phyloP scores from a whole-genome alignment of 35 echinoderm and acorn worm genomes.

The Ptychodera flava region DNA sequence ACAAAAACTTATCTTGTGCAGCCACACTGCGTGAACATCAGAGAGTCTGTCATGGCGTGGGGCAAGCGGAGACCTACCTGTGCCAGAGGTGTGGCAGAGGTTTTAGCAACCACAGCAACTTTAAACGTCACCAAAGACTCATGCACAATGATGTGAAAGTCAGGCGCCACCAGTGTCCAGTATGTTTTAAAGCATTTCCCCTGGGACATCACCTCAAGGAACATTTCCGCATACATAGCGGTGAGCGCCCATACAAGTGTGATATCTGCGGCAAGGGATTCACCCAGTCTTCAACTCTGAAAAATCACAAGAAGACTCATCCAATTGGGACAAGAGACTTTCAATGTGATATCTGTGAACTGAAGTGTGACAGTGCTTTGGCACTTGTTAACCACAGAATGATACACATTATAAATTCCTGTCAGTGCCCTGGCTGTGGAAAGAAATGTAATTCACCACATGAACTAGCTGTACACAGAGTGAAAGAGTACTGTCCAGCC shows the following conservation, averaged over 20 bases:
- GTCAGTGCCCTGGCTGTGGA: too few relatives aligned
- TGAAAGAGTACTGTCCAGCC: too few relatives aligned
- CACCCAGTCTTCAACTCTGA: not conserved
- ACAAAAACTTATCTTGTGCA: not conserved
- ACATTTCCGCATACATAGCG: slow-evolving; percentile 10
- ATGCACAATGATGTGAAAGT: not conserved
- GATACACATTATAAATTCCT: too few relatives aligned
- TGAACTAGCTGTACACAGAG: too few relatives aligned
- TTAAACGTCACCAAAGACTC: not conserved
- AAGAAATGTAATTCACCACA: too few relatives aligned
- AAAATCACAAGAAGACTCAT: slow-evolving; percentile 8
- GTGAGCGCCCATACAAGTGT: slow-evolving; percentile 11
- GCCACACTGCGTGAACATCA: not conserved
- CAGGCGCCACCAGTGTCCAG: not conserved
- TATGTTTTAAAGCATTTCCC: not conserved
- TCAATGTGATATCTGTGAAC: too few relatives aligned
- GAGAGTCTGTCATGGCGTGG: not conserved
- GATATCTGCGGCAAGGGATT: slow-evolving; percentile 6
- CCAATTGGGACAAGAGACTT: too few relatives aligned
- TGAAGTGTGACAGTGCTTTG: too few relatives aligned
- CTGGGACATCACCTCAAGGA: not conserved
- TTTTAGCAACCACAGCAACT: not conserved
- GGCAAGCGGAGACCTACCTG: not conserved
- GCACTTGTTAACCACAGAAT: too few relatives aligned
- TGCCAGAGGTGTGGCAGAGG: not conserved